Conservation (phyloP, 2,797 vertebrate genomes). For the Hippoglossus hippoglossus region DNA sequence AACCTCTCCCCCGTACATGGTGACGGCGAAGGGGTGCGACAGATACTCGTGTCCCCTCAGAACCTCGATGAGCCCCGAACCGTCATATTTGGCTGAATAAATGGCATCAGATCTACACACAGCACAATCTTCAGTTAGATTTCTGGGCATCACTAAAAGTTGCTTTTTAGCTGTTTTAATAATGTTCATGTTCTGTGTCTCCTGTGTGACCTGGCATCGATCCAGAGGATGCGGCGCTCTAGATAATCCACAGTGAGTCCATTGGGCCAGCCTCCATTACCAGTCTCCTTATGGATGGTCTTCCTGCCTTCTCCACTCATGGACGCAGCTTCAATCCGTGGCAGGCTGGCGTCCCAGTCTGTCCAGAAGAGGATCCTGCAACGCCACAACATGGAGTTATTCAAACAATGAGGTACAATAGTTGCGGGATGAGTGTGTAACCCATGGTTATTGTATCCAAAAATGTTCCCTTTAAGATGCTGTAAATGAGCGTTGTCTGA, state of each 20-base stretch:
- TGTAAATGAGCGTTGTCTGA: neutral
- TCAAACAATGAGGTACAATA: neutral
- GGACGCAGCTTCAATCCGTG: slow-evolving; percentile 95
- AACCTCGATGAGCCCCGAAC: slow-evolving; percentile 92
- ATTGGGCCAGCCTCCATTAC: slow-evolving; percentile 96
- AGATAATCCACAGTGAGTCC: slow-evolving; percentile 97
- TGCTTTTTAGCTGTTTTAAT: neutral
- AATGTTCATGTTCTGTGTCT: slow-evolving; percentile 12
- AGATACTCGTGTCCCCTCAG: slow-evolving; percentile 95
- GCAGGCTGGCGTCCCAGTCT: slow-evolving; percentile 97
- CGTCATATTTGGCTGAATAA: slow-evolving; percentile 95
- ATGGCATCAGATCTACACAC: slow-evolving; percentile 92
- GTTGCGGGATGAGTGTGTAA: neutral
- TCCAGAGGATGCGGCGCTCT: slow-evolving; percentile 96
- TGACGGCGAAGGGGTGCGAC: slow-evolving; percentile 96
- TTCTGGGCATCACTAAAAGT: neutral
- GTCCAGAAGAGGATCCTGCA: slow-evolving; percentile 97
- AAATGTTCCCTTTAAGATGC: slow-evolving; percentile 2
- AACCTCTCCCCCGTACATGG: slow-evolving; percentile 94
- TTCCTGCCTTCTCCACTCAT: slow-evolving; percentile 96
- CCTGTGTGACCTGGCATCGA: slow-evolving; percentile 91
- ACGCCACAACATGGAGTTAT: slow-evolving; percentile 12
- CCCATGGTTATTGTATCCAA: neutral
- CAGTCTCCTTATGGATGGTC: slow-evolving; percentile 96
- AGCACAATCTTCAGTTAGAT: neutral